Conservation (phyloP, 2,113 vertebrate species). For the Halcyon malimbica region DNA sequence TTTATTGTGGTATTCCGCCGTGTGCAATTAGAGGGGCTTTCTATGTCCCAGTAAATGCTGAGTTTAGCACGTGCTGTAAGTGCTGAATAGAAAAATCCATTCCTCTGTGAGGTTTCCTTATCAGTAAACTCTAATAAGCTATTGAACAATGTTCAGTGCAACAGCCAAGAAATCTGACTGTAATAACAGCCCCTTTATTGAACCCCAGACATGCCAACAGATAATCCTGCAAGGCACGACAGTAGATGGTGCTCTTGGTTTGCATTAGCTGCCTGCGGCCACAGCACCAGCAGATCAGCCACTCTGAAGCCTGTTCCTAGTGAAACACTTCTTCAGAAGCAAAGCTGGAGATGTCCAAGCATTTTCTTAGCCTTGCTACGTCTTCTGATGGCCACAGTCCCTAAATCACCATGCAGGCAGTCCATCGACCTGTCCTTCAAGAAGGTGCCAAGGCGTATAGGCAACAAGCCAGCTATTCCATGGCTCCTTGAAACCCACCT, state of each 20-base stretch:
- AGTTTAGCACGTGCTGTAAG: rapidly evolving
- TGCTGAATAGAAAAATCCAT: constrained; percentile 18
- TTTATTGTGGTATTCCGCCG: not conserved
- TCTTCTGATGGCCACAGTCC: not conserved
- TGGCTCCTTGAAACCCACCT: rapidly evolving
- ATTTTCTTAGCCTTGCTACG: not conserved
- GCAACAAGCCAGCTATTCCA: not conserved
- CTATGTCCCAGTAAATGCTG: not conserved
- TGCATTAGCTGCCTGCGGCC: not conserved
- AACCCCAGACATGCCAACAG: not conserved
- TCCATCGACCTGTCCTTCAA: rapidly evolving
- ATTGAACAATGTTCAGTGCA: not conserved
- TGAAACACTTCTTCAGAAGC: not conserved
- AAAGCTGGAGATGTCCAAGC: rapidly evolving
- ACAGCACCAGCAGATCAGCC: rapidly evolving
- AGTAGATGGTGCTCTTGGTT: constrained; percentile 63
- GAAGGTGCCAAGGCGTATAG: rapidly evolving
- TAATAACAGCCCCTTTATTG: not conserved
- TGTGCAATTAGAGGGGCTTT: rapidly evolving
- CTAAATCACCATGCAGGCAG: rapidly evolving
- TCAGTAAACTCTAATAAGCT: constrained; percentile 16
- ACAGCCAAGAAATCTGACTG: not conserved
- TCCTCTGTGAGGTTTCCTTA: not conserved
- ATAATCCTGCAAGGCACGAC: rapidly evolving
- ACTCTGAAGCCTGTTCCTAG: not conserved